phyloP scores from a whole-genome alignment of 1,140 invertebrate genomes.

The Cephus cinctus region DNA sequence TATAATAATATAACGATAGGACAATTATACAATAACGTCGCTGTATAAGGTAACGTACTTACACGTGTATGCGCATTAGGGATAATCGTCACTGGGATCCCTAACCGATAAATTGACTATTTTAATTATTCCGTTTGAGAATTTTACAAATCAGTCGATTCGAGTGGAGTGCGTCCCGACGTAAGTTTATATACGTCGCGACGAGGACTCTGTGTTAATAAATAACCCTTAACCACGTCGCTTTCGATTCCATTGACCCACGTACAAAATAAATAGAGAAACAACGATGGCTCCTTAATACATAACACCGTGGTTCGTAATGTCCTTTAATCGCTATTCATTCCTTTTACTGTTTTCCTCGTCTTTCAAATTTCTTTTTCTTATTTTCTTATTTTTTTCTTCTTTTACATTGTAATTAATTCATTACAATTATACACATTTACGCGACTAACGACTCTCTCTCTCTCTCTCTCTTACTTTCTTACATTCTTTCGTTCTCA shows the following conservation, averaged over 20 bases:
- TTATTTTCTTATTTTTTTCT: slow-evolving; percentile 13
- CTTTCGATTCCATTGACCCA: too few relatives aligned
- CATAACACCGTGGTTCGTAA: too few relatives aligned
- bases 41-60: slow-evolving; percentile 21
- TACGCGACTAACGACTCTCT: slow-evolving; percentile 19
- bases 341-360: neutral
- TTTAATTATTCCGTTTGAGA: slow-evolving; percentile 48
- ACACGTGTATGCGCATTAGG: slow-evolving; percentile 27
- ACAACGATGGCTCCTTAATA: too few relatives aligned
- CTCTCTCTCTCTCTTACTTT: slow-evolving; percentile 8
- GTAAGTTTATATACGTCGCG: too few relatives aligned
- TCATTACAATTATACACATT: slow-evolving; percentile 30
- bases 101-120: slow-evolving; percentile 56
- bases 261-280: too few relatives aligned
- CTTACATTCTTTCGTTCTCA: slow-evolving; percentile 25
- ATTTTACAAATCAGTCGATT: slow-evolving; percentile 53
- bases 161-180: slow-evolving; percentile 19
- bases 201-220: neutral
- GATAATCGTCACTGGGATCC: slow-evolving; percentile 33
- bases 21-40: slow-evolving; percentile 45
- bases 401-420: slow-evolving; percentile 27
- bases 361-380: neutral
- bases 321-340: too few relatives aligned
- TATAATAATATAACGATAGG: too few relatives aligned
- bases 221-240: too few relatives aligned